Evolutionary conservation across 2,888 invertebrate genomes (phyloP), one percentile per base, ranked within the genome.

Genomic region (Phytoseiulus persimilis): DNA sequence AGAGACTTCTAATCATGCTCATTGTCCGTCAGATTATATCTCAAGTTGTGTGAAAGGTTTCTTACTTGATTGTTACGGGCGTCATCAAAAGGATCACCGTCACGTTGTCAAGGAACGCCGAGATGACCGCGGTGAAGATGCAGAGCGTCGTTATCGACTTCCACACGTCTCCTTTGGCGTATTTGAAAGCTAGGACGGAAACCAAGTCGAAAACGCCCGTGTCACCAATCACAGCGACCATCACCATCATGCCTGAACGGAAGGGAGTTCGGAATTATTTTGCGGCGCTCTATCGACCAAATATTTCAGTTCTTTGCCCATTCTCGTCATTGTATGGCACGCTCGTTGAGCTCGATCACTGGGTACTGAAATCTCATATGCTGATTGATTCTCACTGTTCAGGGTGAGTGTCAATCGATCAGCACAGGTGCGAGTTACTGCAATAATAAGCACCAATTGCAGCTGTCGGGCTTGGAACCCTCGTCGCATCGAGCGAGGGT

Each of bases 191-290:
- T 90, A 95, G 93, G 0, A 96, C 95, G 18, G 97, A 96, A 89
- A 96, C 93, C 92, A 95, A 97, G 93, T 97, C 97, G 91, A 97
- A 97, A 91, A 97, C 93, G 0, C 97, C 97, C 0, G 97, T 97
- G 92, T 97, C 97, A 0, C 96, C 95, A 84, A 97, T 93, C 89
- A 97, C 95, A 0, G 96, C 95, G 0, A 97, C 97, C 11, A 97
- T 93, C 14, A 96, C 94, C 97, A 98, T 97, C 97, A 97, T 97
- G 89, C 96, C 84, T 84, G 31, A 18, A 84, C 14, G 2, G 83
- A 83, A 31, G n/a, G n/a, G 32, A 92, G 91, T 92, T 92, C 31
- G n/a, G n/a, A n/a, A 89, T 33, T 31, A 89, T 32, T 18, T 23
- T 6, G 3, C 39, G 9, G 3, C 9, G 9, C 39, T 39, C 39